Evolutionary conservation across 1,140 invertebrate genomes (phyloP).

Genomic region (Bombus waltoni): DNA sequence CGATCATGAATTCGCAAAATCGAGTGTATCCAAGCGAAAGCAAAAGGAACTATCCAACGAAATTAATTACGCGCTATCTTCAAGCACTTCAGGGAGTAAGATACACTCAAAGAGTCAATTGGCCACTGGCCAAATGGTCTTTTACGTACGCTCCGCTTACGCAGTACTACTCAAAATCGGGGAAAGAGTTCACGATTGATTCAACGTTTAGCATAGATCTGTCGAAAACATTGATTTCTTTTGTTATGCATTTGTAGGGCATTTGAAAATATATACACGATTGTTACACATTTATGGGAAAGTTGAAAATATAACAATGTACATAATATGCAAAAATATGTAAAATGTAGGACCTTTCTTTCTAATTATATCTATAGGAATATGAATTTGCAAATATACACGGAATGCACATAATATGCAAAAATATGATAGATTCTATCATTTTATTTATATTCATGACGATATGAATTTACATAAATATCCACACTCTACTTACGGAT

Average conservation of each 20-base stretch:
- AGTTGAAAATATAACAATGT: not conserved
- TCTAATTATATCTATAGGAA: no score
- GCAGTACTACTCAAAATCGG: not conserved
- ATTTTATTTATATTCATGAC: no score
- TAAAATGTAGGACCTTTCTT: no score
- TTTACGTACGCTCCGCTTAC: not conserved
- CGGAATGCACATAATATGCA: no score
- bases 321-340: no score
- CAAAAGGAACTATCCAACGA: not conserved
- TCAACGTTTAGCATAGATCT: not conserved
- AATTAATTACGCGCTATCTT: conserved; percentile 9
- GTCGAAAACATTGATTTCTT: not conserved
- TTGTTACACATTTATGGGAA: not conserved
- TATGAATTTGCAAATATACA: no score
- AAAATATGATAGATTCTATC: no score
- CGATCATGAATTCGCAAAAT: not conserved
- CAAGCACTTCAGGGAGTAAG: not conserved
- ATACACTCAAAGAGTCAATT: not conserved
- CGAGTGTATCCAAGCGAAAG: not conserved
- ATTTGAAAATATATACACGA: no score
- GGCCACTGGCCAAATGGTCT: conserved; percentile 2
- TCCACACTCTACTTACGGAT: no score
- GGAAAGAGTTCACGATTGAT: not conserved
- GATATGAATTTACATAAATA: no score
- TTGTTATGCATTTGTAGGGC: no score